Evolutionary conservation across 2,888 invertebrate species (phyloP).

Genomic region (Latrodectus elegans): DNA sequence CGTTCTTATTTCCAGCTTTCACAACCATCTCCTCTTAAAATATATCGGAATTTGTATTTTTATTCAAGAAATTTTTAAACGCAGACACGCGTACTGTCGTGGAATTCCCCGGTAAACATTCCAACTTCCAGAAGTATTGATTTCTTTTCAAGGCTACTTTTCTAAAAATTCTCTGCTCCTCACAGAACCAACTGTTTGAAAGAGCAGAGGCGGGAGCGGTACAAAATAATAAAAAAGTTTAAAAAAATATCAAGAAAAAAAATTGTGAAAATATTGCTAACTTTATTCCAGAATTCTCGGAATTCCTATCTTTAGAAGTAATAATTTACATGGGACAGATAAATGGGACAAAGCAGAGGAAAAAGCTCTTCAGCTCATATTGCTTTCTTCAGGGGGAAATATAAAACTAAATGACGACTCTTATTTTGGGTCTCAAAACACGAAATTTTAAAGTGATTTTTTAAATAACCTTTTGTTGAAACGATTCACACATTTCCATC

Average conservation of each 20-base stretch:
- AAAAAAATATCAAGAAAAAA: conserved; percentile 21
- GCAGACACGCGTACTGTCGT: conserved; percentile 14
- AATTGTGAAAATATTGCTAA: conserved; percentile 56
- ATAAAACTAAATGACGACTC: conserved; percentile 55
- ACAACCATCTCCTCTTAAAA: conserved; percentile 29
- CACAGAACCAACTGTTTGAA: conserved; percentile 27
- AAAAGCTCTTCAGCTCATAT: neutral
- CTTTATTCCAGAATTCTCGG: conserved; percentile 58
- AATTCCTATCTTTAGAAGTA: conserved; percentile 58
- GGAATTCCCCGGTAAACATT: conserved; percentile 59
- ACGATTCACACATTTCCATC: too few species aligned
- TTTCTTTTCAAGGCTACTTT: conserved; percentile 50
- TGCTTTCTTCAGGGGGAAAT: neutral
- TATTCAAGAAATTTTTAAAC: conserved; percentile 50
- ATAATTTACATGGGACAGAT: conserved; percentile 64
- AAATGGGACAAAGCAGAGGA: conserved; percentile 42
- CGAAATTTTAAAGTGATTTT: conserved; percentile 36
- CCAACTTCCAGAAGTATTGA: conserved; percentile 36
- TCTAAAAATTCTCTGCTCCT: conserved; percentile 8
- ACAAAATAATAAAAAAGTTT: conserved; percentile 28
- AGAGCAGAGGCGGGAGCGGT: neutral
- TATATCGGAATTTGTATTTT: conserved; percentile 59
- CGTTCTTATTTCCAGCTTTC: neutral
- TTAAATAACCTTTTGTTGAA: conserved; percentile 41
- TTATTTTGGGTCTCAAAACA: conserved; percentile 39